A percentile compares a stretch with the other conserved stretches of the same genome.
Conservation (phyloP, 64 coral and sea anemone genomes). For the Montipora efflorescens region DNA sequence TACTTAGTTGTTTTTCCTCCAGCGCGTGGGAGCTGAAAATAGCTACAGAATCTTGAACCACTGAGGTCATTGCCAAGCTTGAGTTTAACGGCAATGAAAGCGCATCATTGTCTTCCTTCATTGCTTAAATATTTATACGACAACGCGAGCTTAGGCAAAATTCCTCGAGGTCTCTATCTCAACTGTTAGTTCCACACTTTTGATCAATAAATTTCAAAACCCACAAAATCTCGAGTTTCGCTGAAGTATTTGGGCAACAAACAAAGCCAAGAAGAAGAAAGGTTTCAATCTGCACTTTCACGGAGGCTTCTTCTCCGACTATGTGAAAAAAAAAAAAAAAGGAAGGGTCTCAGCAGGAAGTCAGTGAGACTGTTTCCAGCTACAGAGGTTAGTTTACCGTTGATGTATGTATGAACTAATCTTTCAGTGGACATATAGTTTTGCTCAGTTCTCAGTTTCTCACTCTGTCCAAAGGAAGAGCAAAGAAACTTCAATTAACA, state of each 20-base stretch:
- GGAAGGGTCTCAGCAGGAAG: too few relatives aligned
- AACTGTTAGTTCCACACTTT: background rate
- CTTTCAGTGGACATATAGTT: too few relatives aligned
- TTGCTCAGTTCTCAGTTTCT: too few relatives aligned
- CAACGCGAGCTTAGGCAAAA: background rate
- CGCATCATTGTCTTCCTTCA: background rate
- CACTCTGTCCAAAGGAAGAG: too few relatives aligned
- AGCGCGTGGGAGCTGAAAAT: background rate
- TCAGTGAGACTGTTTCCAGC: too few relatives aligned
- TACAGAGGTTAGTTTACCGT: too few relatives aligned
- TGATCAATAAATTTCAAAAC: background rate
- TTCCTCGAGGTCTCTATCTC: background rate
- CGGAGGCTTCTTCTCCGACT: too few relatives aligned
- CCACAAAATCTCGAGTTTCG: background rate
- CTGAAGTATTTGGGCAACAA: background rate
- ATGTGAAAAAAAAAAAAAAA: too few relatives aligned
- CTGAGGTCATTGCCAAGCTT: slow-evolving; percentile 11
- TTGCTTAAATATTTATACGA: slow-evolving; percentile 24
- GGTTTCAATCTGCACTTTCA: background rate
- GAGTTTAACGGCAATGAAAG: background rate
- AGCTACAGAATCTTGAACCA: background rate
- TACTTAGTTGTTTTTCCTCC: background rate
- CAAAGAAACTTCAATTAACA: too few relatives aligned
- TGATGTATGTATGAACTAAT: too few relatives aligned
- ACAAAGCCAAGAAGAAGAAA: background rate